Percentiles rank a stretch among this genome's conserved stretches.
phyloP scores from a whole-genome alignment of 2,888 invertebrate genomes.

The Caenorhabditis uteleia region DNA sequence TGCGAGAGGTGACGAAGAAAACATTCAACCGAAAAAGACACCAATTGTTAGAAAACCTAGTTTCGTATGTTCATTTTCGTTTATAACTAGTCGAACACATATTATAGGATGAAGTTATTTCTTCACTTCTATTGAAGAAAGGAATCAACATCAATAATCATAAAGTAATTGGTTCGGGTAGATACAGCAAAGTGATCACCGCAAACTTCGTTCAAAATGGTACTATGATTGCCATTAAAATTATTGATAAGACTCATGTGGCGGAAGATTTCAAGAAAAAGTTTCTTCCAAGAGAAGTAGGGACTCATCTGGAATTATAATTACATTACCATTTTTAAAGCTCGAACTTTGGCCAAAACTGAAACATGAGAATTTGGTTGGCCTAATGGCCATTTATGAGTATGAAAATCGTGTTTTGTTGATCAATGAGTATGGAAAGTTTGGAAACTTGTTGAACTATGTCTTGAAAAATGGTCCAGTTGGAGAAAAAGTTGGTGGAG shows the following conservation, averaged over 20 bases:
- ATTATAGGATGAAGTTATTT: neutral
- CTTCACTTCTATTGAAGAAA: neutral
- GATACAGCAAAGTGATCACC: slow-evolving; percentile 1
- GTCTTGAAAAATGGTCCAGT: slow-evolving; percentile 71
- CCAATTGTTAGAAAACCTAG: too few relatives aligned
- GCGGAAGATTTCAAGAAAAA: neutral
- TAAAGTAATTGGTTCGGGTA: neutral
- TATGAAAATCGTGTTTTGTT: slow-evolving; percentile 61
- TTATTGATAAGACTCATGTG: neutral
- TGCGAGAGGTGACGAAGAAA: too few relatives aligned
- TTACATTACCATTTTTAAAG: too few relatives aligned
- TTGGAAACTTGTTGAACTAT: slow-evolving; percentile 70
- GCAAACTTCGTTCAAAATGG: neutral
- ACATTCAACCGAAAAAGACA: too few relatives aligned
- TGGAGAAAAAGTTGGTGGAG: slow-evolving; percentile 66
- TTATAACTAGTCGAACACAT: too few relatives aligned
- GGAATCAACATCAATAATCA: neutral
- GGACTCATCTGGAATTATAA: too few relatives aligned
- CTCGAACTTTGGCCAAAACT: slow-evolving; percentile 2
- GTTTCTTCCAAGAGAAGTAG: neutral
- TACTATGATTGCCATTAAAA: neutral
- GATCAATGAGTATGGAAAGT: slow-evolving; percentile 71
- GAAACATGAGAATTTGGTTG: slow-evolving; percentile 6
- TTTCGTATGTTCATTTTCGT: too few relatives aligned
- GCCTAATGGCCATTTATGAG: slow-evolving; percentile 31